phyloP scores from a whole-genome alignment of 1,140 invertebrate species.

The Nebria ingens region DNA sequence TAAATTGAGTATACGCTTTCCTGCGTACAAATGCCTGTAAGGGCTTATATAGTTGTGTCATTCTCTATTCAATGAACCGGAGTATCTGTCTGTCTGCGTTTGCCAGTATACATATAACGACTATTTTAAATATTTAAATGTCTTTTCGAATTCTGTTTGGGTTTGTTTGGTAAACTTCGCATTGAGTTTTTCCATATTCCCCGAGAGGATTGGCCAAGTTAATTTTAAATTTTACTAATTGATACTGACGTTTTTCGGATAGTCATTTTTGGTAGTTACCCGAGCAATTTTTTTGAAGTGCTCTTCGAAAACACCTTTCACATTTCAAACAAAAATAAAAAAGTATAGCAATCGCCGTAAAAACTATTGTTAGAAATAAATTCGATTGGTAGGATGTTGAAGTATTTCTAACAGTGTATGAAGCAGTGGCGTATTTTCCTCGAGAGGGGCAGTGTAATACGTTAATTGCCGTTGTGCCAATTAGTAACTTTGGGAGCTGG shows the following conservation, averaged over 20 bases:
- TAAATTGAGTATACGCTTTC: neutral
- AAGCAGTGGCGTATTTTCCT: neutral
- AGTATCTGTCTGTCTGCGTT: neutral
- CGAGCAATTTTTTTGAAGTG: no score
- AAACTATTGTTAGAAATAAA: neutral
- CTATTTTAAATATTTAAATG: neutral
- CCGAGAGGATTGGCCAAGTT: neutral
- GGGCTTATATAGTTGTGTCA: no score
- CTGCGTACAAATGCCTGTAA: no score
- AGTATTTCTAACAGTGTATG: neutral
- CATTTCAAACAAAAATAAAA: no score
- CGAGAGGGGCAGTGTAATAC: neutral
- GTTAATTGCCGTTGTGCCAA: constrained; percentile 1
- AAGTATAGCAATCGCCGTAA: no score
- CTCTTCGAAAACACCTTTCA: no score
- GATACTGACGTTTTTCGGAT: no score
- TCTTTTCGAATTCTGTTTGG: constrained; percentile 23
- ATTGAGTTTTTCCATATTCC: neutral
- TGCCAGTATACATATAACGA: neutral
- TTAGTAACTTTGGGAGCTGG: constrained; percentile 5
- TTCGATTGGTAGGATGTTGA: neutral
- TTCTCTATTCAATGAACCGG: neutral
- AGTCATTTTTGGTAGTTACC: no score
- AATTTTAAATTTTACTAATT: neutral
- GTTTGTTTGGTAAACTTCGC: constrained; percentile 30